These are phyloP conservation scores for Centroberyx gerrardi DNA, from an alignment of 2,797 vertebrate genomes.

Conservation along the genomic window DNA sequence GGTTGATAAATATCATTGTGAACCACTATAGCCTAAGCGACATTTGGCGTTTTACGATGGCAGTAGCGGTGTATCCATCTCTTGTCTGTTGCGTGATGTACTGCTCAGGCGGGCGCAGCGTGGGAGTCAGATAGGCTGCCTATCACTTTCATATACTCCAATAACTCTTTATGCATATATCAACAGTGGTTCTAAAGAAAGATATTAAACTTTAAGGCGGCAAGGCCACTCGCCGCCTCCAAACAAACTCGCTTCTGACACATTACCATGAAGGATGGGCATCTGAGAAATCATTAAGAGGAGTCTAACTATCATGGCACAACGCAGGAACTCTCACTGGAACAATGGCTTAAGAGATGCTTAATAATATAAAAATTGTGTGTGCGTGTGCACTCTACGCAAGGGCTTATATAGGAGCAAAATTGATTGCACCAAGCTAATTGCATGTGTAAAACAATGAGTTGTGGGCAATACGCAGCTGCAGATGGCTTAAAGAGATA, in stretches of 20 bases:
- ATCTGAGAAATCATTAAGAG: constrained; percentile 39
- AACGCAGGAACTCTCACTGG: constrained; percentile 3
- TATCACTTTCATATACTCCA: constrained; percentile 38
- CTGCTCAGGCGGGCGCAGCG: neutral
- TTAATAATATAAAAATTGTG: constrained; percentile 23
- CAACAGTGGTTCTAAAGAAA: neutral
- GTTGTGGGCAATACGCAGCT: neutral
- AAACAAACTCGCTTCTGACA: constrained; percentile 24
- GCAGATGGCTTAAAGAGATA: constrained; percentile 23
- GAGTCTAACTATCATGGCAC: constrained; percentile 9
- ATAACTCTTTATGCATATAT: neutral
- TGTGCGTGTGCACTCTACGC: neutral
- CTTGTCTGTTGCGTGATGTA: constrained; percentile 53
- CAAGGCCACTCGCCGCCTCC: constrained; percentile 19
- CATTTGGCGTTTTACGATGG: constrained; percentile 68
- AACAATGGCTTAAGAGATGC: constrained; percentile 26
- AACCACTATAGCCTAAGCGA: constrained; percentile 56
- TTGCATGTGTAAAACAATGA: constrained; percentile 21
- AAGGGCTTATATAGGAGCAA: neutral
- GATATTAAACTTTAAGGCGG: constrained; percentile 45
- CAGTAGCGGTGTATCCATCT: constrained; percentile 37
- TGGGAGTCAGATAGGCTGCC: constrained; percentile 9
- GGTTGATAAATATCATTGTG: constrained; percentile 61
- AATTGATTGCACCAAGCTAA: constrained; percentile 26
- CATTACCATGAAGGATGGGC: constrained; percentile 5